A percentile compares a stretch with the other conserved stretches of the same genome.
These are phyloP conservation scores for Pachycephala philippinensis DNA, from an alignment of 2,113 vertebrate species.

Conservation along the genomic window DNA sequence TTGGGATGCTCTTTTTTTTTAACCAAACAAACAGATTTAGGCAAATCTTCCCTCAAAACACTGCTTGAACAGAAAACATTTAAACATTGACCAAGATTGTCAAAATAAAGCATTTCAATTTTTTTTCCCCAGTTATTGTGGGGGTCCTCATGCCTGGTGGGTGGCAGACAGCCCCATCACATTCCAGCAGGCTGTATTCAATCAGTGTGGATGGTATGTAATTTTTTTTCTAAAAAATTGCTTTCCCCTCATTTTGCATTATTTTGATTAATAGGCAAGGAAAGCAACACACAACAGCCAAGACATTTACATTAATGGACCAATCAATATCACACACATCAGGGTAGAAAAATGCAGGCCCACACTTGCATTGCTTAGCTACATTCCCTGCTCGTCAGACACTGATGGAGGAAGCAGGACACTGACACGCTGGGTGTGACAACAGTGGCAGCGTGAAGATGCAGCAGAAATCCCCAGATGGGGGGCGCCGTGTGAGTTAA, in stretches of 20 bases:
- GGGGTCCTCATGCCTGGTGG: neutral
- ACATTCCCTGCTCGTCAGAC: neutral
- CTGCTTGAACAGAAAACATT: neutral
- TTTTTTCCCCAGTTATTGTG: neutral
- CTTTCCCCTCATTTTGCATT: slow-evolving; percentile 1
- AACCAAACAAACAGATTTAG: neutral
- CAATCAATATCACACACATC: neutral
- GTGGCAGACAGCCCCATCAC: neutral
- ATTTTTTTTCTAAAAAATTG: neutral
- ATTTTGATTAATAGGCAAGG: slow-evolving; percentile 32
- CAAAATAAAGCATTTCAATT: neutral
- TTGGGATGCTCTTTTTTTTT: neutral
- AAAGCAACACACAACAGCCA: neutral
- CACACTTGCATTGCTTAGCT: neutral
- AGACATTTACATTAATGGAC: slow-evolving; percentile 13
- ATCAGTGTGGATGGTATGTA: neutral
- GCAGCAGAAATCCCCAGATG: neutral
- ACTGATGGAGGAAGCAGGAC: neutral
- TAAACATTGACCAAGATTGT: neutral
- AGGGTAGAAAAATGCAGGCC: neutral
- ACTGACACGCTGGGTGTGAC: fast-evolving
- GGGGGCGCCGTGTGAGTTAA: neutral
- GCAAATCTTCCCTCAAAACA: neutral
- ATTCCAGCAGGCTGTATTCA: neutral
- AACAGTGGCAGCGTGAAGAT: neutral